Conservation (phyloP, 2,888 invertebrate species). For the Dioctria linearis region DNA sequence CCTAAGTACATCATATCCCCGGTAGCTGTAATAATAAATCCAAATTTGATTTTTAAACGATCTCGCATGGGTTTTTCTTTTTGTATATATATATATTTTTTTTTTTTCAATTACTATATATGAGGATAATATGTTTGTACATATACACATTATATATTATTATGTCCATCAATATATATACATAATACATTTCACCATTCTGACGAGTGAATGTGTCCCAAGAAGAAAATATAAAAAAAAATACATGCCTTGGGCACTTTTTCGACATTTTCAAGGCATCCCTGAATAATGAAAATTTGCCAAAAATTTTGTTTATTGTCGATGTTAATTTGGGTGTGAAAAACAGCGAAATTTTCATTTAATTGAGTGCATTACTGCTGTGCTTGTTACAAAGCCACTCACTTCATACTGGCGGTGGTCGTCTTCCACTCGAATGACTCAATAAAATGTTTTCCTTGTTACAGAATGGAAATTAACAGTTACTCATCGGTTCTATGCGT, state of each 20-base stretch:
- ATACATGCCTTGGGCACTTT: background rate
- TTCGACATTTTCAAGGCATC: background rate
- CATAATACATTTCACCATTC: too few relatives aligned
- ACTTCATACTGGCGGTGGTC: background rate
- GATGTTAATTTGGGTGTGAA: conserved; percentile 1
- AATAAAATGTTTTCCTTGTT: background rate
- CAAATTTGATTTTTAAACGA: too few relatives aligned
- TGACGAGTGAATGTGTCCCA: background rate
- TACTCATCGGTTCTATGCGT: background rate
- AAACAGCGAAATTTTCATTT: background rate
- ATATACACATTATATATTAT: too few relatives aligned
- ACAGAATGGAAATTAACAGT: background rate
- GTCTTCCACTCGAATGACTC: background rate
- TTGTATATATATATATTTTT: too few relatives aligned
- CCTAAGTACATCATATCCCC: too few relatives aligned
- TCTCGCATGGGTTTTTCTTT: too few relatives aligned
- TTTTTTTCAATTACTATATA: too few relatives aligned
- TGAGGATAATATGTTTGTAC: too few relatives aligned
- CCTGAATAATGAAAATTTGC: background rate
- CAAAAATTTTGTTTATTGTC: background rate
- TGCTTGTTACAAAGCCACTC: background rate
- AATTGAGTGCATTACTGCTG: background rate
- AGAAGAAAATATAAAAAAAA: background rate
- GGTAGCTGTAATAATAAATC: too few relatives aligned
- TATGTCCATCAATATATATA: too few relatives aligned